Base-by-base conservation (phyloP, 2,888 invertebrate genomes). In the Agrotis clavis region DNA sequence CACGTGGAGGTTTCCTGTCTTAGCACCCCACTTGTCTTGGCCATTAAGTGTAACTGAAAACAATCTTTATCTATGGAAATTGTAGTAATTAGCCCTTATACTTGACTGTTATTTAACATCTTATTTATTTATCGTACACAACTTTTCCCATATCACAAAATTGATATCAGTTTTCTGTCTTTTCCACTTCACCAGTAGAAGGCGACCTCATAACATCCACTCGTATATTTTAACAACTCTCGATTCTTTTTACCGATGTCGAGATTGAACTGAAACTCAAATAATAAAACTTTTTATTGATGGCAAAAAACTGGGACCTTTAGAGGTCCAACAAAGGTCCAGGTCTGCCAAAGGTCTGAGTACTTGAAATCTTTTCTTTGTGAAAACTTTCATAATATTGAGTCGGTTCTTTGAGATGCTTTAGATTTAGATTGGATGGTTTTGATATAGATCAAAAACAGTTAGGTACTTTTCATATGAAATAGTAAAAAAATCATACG, bases 241-340 rank as follows among this genome's bases (percentile, higher is more conserved):
- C 53, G 53, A 71, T 59, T 50, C 50, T 21, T 9, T 57, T 57
- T 54, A 53, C 53, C 61, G 30, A 76, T 53, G 47, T 56, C 50
- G 21, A 69, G 63, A 79, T 71, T 64, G 66, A 71, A 83, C 61
- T n/a, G 47, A 74, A 79, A 73, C 73, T 74, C 54, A 72, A 78
- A 79, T 71, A 83, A 71, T 63, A 77, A 74, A 79, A 73, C 69
- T 83, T 83, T 79, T 67, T 79, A 83, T 79, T 68, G 64, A 41
- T 50, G 48, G 25, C 61, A 59, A 35, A 79, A 65, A 70, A 73
- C 74, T 65, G 65, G 74, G 51, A 67, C 60, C 51, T 62, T 62
- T 53, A 59, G 56, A 65, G 74, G 61, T 60, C 70, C 47, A 35
- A 57, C 77, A 71, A 65, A 73, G 80, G 65, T 81, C 48, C 68